A percentile compares a stretch with the other conserved stretches of the same genome.
Evolutionary conservation across 2,113 vertebrate species (phyloP).

Genomic region (Falco punctatus): DNA sequence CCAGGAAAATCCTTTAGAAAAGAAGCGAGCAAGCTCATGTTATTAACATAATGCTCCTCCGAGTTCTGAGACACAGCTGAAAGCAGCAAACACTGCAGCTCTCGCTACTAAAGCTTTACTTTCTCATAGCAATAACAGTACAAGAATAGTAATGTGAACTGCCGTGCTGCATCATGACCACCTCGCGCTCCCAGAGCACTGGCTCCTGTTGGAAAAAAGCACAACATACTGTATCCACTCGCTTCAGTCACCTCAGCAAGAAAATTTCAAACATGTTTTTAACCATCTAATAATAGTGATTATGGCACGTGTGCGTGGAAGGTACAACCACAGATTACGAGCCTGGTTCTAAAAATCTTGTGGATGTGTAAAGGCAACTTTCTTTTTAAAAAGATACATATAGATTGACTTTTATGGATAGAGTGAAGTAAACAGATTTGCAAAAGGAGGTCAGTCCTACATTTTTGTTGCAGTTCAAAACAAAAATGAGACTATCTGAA

Average conservation of each 20-base stretch:
- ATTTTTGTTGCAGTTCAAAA: not conserved
- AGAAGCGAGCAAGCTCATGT: not conserved
- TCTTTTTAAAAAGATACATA: not conserved
- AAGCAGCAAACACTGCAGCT: not conserved
- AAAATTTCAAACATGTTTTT: not conserved
- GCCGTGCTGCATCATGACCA: not conserved
- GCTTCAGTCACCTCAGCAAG: not conserved
- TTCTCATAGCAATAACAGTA: not conserved
- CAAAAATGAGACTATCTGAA: not conserved
- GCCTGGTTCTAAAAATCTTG: not conserved
- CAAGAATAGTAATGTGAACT: not conserved
- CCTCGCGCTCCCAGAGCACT: not conserved
- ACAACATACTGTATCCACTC: fast-evolving
- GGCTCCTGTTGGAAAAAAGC: not conserved
- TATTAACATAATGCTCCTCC: not conserved
- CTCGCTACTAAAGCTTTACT: not conserved
- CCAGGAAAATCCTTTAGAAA: not conserved
- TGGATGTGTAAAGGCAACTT: not conserved
- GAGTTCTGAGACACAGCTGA: not conserved
- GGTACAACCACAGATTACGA: fast-evolving
- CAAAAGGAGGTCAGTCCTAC: not conserved
- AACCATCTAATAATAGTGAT: not conserved
- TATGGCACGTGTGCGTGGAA: fast-evolving
- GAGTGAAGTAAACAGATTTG: not conserved
- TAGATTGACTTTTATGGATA: not conserved